Percentiles rank a stretch among this genome's conserved stretches.
These are phyloP conservation scores for Catotricha subobsoleta DNA, from an alignment of 2,888 invertebrate species.

Conservation along the genomic window DNA sequence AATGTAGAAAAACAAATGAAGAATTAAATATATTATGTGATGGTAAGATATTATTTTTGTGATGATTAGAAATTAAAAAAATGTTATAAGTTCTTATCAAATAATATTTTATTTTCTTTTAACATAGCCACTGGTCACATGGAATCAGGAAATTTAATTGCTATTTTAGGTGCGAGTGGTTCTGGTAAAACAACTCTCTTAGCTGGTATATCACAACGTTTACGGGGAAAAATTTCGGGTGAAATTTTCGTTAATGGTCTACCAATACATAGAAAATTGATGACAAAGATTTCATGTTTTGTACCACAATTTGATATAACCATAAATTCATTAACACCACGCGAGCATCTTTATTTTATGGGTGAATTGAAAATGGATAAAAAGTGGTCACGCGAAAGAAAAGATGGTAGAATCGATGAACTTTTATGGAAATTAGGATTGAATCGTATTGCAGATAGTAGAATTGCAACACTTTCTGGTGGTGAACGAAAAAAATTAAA, in stretches of 20 bases:
- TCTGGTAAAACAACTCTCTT: constrained; percentile 59
- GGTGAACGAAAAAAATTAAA: constrained; percentile 76
- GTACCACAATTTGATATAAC: constrained; percentile 73
- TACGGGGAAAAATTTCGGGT: constrained; percentile 47
- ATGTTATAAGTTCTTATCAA: background rate
- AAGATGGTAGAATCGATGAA: constrained; percentile 21
- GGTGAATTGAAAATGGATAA: constrained; percentile 57
- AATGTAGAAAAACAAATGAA: background rate
- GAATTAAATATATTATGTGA: background rate
- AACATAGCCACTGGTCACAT: constrained; percentile 34
- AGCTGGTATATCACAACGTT: constrained; percentile 52
- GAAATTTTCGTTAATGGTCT: constrained; percentile 53
- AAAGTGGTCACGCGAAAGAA: constrained; percentile 28
- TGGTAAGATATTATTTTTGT: constrained; percentile 1
- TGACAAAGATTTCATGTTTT: constrained; percentile 64
- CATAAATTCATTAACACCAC: constrained; percentile 56
- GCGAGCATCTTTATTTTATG: constrained; percentile 75
- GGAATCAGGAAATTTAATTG: constrained; percentile 49
- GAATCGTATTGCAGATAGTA: constrained; percentile 47
- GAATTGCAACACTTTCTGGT: constrained; percentile 63
- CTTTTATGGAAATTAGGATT: constrained; percentile 46
- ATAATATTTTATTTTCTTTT: background rate
- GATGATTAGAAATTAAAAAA: background rate
- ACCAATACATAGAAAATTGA: constrained; percentile 40
- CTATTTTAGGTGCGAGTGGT: constrained; percentile 61